These are phyloP conservation scores for Podotricha telesiphe DNA, from an alignment of 2,888 invertebrate species.

Conservation along the genomic window DNA sequence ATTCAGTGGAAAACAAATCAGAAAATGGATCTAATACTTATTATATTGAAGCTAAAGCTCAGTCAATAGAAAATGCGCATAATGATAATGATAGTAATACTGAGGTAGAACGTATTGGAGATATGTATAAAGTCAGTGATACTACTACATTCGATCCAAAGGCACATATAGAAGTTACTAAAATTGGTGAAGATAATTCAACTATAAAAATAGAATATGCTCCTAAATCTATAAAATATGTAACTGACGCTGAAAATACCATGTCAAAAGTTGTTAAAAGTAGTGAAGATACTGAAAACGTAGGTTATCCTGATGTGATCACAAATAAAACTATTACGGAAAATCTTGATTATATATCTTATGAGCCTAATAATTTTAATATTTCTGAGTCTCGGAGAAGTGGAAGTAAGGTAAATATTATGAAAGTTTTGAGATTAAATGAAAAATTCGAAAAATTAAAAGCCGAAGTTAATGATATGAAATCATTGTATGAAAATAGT, in stretches of 20 bases:
- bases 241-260: not conserved
- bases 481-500: constrained; percentile 19
- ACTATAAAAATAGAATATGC: constrained; percentile 20
- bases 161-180: not conserved
- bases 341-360: not conserved
- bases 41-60: constrained; percentile 11
- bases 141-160: not conserved
- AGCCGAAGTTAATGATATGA: constrained; percentile 38
- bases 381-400: not conserved
- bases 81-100: not conserved
- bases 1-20: not conserved
- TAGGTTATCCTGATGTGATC: not conserved
- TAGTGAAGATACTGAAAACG: not conserved
- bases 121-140: not conserved
- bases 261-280: not conserved
- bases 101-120: not conserved
- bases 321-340: not conserved
- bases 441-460: constrained; percentile 36
- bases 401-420: not conserved
- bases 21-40: constrained; percentile 18
- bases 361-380: not conserved
- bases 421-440: constrained; percentile 10
- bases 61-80: not conserved
- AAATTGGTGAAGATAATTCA: constrained; percentile 7
- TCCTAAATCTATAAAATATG: constrained; percentile 12